A percentile compares a stretch with the other conserved stretches of the same genome.
phyloP scores from a whole-genome alignment of 2,888 invertebrate species.

The Ecdyonurus torrentis region DNA sequence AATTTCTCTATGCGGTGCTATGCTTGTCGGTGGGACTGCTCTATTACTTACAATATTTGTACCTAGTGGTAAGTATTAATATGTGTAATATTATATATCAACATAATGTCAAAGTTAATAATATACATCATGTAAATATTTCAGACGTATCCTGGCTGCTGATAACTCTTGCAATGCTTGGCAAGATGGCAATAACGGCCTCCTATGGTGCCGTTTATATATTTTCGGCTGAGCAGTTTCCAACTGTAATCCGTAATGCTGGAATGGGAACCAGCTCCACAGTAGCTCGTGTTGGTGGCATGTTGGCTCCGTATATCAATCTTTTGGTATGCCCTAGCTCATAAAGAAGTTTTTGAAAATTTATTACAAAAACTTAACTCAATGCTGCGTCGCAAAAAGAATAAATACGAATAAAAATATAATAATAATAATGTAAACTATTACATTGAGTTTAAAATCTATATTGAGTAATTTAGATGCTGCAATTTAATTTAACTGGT shows the following conservation, averaged over 20 bases:
- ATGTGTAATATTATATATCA: neutral
- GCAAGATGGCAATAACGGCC: slow-evolving; percentile 53
- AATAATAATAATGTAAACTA: too few species aligned
- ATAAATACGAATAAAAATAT: too few species aligned
- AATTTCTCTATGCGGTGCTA: slow-evolving; percentile 46
- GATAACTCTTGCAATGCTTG: slow-evolving; percentile 46
- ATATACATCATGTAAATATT: slow-evolving; percentile 4
- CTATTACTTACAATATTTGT: slow-evolving; percentile 39
- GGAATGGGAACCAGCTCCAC: slow-evolving; percentile 45
- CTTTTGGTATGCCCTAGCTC: slow-evolving; percentile 36
- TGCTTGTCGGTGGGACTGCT: slow-evolving; percentile 42
- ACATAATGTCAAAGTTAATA: neutral
- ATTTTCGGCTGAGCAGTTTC: slow-evolving; percentile 57
- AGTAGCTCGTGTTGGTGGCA: slow-evolving; percentile 42
- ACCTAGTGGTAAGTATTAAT: slow-evolving; percentile 30
- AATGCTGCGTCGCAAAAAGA: too few species aligned
- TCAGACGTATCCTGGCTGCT: slow-evolving; percentile 36
- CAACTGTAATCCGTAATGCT: slow-evolving; percentile 49
- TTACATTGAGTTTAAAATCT: too few species aligned
- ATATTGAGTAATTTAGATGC: too few species aligned
- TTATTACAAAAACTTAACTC: too few species aligned
- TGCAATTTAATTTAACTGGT: too few species aligned
- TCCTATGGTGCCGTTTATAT: slow-evolving; percentile 58
- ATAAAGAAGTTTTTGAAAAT: too few species aligned
- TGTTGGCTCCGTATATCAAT: slow-evolving; percentile 41